Evolutionary conservation across 1,140 invertebrate genomes (phyloP), one percentile per base, ranked within the genome.

Genomic region (Capitella teleta): DNA sequence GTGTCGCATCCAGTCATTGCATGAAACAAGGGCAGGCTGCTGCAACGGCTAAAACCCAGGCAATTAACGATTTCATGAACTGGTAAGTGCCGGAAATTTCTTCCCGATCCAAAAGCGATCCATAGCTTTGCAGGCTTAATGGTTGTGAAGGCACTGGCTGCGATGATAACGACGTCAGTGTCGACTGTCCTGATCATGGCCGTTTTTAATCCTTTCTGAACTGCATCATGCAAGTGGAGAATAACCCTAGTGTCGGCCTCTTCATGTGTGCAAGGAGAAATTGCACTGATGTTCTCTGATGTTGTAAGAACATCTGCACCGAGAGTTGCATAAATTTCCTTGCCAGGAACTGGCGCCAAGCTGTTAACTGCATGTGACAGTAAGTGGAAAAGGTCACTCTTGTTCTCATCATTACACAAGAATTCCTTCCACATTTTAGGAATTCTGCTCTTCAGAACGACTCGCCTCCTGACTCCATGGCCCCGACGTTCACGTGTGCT

Each of bases 71-170:
- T 21, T n/a, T n/a, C 14, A n/a, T 40, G 2, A 23, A 16, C 12
- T 28, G 23, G n/a, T 28, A 41, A 24, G 42, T 49, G 30, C 8
- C 16, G 28, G 32, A 46, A 52, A 32, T 45, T 47, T 45, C 38
- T 46, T n/a, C 54, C 57, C 25, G 40, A 52, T 21, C 59, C 57
- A 51, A 54, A 55, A 21, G 56, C 56, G 19, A 54, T n/a, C n/a
- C n/a, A n/a, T n/a, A n/a, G n/a, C n/a, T n/a, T n/a, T n/a, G n/a
- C n/a, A n/a, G n/a, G n/a, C n/a, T n/a, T n/a, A n/a, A n/a, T n/a
- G n/a, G n/a, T n/a, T n/a, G n/a, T n/a, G n/a, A n/a, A n/a, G n/a
- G n/a, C n/a, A n/a, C n/a, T n/a, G n/a, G n/a, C n/a, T n/a, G 30
- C 30, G 8, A 32, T 32, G n/a, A 32, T n/a, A 10, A 32, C 30